These are phyloP conservation scores for Candoia aspera DNA, from an alignment of 2,113 vertebrate species.

Conservation along the genomic window DNA sequence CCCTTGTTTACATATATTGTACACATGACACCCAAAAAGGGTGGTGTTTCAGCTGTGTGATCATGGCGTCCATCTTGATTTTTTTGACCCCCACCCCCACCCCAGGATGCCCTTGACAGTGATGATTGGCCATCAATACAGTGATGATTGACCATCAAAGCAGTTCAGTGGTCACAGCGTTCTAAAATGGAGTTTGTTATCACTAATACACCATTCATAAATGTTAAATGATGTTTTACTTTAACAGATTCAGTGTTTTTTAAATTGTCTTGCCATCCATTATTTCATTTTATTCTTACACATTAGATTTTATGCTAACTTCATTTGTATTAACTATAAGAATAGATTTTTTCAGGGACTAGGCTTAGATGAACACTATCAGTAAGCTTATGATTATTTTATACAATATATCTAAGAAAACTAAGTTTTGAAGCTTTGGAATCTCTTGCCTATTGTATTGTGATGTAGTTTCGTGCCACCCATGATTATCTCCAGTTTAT, in stretches of 20 bases:
- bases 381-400: no score
- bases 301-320: background rate
- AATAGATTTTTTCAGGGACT: background rate
- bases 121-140: background rate
- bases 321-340: background rate
- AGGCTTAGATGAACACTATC: background rate
- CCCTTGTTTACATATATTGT: background rate
- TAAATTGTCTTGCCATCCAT: background rate
- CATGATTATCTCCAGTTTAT: background rate
- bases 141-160: background rate
- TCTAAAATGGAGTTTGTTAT: constrained; percentile 1
- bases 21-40: background rate
- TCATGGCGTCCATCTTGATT: background rate
- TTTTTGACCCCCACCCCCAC: no score
- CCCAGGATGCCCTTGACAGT: no score
- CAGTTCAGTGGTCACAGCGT: background rate
- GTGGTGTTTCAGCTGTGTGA: background rate
- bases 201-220: background rate
- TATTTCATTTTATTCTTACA: background rate
- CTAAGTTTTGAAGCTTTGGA: background rate
- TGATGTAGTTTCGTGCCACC: background rate
- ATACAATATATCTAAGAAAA: background rate
- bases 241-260: background rate
- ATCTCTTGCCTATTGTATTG: background rate
- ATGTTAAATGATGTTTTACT: background rate